These are phyloP conservation scores for Apocrypta bakeri DNA, from an alignment of 1,140 invertebrate species.

Conservation along the genomic window DNA sequence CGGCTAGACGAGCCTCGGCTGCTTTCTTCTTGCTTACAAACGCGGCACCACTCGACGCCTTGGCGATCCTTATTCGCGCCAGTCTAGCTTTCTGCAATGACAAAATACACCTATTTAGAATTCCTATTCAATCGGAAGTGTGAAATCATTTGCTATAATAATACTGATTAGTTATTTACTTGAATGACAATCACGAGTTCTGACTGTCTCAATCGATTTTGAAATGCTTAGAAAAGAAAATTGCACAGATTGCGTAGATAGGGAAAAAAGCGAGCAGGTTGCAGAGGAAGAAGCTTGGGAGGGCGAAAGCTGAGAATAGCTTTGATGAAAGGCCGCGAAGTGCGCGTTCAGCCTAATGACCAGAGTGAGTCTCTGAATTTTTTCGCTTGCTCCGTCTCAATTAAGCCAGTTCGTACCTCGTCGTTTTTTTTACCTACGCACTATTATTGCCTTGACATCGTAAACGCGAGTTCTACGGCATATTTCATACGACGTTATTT, in stretches of 20 bases:
- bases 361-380: background rate
- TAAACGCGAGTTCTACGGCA: too few relatives aligned
- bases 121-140: too few relatives aligned
- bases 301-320: too few relatives aligned
- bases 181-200: too few relatives aligned
- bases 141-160: too few relatives aligned
- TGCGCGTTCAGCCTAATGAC: background rate
- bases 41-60: slow-evolving; percentile 98
- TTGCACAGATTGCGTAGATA: too few relatives aligned
- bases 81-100: slow-evolving; percentile 96
- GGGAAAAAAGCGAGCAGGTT: background rate
- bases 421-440: too few relatives aligned
- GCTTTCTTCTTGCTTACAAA: slow-evolving; percentile 99
- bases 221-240: too few relatives aligned
- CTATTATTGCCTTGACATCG: background rate
- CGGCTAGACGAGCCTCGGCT: slow-evolving; percentile 94
- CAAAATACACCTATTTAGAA: slow-evolving; percentile 16
- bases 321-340: too few relatives aligned
- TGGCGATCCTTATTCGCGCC: slow-evolving; percentile 97
- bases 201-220: too few relatives aligned
- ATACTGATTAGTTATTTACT: too few relatives aligned
- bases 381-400: background rate
- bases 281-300: background rate
- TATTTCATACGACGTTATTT: too few relatives aligned
- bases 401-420: background rate